Evolutionary conservation across 92 coral and sea anemone genomes (phyloP).

Genomic region (Epizoanthus scotinus): DNA sequence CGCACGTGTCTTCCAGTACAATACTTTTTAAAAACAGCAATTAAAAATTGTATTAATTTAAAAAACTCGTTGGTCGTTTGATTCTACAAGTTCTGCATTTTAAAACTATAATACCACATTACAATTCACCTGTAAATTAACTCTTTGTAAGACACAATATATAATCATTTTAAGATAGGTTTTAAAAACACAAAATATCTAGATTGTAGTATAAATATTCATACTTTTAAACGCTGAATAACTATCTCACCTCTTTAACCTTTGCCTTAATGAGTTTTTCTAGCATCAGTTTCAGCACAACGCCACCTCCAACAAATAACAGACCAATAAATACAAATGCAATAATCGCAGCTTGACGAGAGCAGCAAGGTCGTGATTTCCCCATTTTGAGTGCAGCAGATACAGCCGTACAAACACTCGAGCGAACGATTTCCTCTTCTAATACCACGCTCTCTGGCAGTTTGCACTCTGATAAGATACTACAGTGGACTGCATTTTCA

Average conservation of each 20-base stretch:
- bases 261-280: constrained; percentile 22
- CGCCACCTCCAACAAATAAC: constrained; percentile 14
- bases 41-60: too few species aligned
- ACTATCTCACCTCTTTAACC: constrained; percentile 5
- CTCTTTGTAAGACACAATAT: too few species aligned
- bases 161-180: too few species aligned
- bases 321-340: constrained; percentile 16
- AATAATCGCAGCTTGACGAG: constrained; percentile 2
- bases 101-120: too few species aligned
- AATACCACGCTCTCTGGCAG: neutral
- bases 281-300: constrained; percentile 2
- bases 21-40: too few species aligned
- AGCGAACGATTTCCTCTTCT: neutral
- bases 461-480: neutral
- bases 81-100: too few species aligned
- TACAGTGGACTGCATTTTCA: neutral
- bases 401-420: neutral
- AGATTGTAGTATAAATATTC: too few species aligned
- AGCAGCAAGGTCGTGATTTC: neutral
- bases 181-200: too few species aligned
- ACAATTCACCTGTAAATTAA: too few species aligned
- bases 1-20: too few species aligned
- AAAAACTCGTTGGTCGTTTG: too few species aligned
- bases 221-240: neutral
- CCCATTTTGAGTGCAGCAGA: neutral